Conservation (phyloP, 1,140 invertebrate species). For the Nephila pilipes region DNA sequence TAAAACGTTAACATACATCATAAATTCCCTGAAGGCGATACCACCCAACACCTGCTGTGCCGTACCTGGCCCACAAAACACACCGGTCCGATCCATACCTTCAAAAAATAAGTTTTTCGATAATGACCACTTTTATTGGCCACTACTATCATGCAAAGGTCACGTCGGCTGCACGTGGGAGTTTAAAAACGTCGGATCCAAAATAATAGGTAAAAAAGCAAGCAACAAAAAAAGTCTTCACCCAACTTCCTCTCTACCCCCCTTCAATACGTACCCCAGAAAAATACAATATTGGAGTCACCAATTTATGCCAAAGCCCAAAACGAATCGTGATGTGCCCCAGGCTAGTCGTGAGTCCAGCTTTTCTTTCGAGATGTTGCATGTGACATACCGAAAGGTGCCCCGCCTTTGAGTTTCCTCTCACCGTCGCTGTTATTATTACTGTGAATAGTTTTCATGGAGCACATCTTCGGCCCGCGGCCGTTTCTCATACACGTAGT, state of each 20-base stretch:
- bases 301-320: constrained; percentile 58
- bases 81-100: constrained; percentile 1
- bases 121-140: constrained; percentile 70
- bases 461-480: constrained; percentile 56
- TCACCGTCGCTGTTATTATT: not conserved
- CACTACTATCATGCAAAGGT: constrained; percentile 27
- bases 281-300: constrained; percentile 65
- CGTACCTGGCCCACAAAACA: constrained; percentile 5
- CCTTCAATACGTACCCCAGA: constrained; percentile 44
- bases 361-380: constrained; percentile 5
- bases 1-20: not conserved
- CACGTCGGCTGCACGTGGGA: constrained; percentile 58
- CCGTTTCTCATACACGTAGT: constrained; percentile 52
- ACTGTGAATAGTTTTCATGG: not conserved
- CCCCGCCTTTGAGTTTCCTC: constrained; percentile 54
- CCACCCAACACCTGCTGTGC: constrained; percentile 7
- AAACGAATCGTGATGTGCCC: constrained; percentile 52
- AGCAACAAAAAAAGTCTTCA: not conserved
- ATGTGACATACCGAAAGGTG: constrained; percentile 67
- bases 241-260: constrained; percentile 31
- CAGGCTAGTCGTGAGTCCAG: constrained; percentile 55
- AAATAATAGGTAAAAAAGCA: constrained; percentile 38
- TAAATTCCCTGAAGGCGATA: not conserved
- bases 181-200: constrained; percentile 10
- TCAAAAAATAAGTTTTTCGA: not conserved